A percentile compares a stretch with the other conserved stretches of the same genome.
These are phyloP conservation scores for Oreocharis arfaki DNA, from an alignment of 2,113 vertebrate genomes.

Conservation along the genomic window DNA sequence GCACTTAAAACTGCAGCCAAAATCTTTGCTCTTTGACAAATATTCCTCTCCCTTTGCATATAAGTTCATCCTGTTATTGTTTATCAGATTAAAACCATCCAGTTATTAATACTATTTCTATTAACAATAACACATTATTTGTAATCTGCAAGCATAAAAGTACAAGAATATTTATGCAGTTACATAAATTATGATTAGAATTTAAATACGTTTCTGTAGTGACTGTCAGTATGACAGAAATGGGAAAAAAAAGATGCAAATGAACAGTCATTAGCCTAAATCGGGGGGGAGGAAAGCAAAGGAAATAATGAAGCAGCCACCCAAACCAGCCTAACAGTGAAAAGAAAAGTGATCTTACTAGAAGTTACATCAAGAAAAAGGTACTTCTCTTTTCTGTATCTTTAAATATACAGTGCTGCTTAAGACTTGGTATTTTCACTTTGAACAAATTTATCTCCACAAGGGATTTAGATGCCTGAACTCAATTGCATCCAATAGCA, in stretches of 20 bases:
- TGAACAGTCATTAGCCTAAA: neutral
- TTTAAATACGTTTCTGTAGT: neutral
- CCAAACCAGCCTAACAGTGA: neutral
- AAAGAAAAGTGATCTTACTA: neutral
- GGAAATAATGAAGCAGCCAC: neutral
- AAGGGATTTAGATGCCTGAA: neutral
- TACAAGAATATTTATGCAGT: neutral
- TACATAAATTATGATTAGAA: neutral
- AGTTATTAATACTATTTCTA: neutral
- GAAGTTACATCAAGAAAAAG: neutral
- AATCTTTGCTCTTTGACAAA: neutral
- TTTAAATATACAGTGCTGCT: neutral
- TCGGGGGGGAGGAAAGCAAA: accelerated
- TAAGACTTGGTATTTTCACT: neutral
- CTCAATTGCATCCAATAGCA: neutral
- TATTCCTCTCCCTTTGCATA: neutral
- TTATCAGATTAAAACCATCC: neutral
- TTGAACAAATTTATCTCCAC: neutral
- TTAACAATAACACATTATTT: neutral
- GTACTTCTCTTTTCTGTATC: neutral
- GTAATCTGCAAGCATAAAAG: neutral
- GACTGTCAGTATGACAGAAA: neutral
- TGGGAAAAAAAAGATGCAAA: neutral
- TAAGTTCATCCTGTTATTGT: neutral
- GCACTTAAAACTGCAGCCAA: neutral